Percentiles rank a stretch among this genome's conserved stretches.
Evolutionary conservation across 2,797 vertebrate genomes (phyloP).

Genomic region (Chiroxiphia lanceolata): DNA sequence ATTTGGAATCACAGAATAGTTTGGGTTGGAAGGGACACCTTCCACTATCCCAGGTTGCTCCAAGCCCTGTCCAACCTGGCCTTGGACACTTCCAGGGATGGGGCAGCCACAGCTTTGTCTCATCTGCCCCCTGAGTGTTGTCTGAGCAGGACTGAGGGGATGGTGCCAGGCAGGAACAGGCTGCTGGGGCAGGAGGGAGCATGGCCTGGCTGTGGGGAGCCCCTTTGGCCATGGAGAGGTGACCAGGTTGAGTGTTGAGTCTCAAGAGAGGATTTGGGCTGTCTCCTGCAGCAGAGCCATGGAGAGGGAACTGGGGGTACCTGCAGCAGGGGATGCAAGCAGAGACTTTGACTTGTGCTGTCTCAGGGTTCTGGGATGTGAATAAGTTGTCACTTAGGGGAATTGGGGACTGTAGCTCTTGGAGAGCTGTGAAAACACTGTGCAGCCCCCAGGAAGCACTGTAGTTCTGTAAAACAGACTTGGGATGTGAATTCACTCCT

Average conservation of each 20-base stretch:
- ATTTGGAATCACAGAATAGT: neutral
- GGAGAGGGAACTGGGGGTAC: neutral
- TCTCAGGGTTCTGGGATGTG: neutral
- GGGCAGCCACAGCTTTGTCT: neutral
- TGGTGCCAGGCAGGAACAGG: neutral
- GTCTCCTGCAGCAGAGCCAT: neutral
- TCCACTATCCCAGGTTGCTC: neutral
- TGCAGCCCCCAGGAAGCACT: neutral
- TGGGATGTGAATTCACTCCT: neutral
- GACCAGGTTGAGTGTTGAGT: neutral
- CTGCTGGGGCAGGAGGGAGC: neutral
- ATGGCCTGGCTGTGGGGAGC: neutral
- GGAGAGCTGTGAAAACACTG: neutral
- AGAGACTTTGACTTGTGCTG: neutral
- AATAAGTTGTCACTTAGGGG: neutral
- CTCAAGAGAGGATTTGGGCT: neutral
- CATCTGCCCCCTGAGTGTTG: neutral
- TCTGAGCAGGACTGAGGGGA: neutral
- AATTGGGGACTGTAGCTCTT: neutral
- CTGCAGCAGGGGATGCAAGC: neutral
- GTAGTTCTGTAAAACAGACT: neutral
- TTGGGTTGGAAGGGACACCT: neutral
- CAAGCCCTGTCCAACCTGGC: rapidly evolving
- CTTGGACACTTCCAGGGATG: neutral
- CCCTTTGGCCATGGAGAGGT: rapidly evolving